phyloP scores from a whole-genome alignment of 1,140 invertebrate genomes.

The Calosoma granatense region DNA sequence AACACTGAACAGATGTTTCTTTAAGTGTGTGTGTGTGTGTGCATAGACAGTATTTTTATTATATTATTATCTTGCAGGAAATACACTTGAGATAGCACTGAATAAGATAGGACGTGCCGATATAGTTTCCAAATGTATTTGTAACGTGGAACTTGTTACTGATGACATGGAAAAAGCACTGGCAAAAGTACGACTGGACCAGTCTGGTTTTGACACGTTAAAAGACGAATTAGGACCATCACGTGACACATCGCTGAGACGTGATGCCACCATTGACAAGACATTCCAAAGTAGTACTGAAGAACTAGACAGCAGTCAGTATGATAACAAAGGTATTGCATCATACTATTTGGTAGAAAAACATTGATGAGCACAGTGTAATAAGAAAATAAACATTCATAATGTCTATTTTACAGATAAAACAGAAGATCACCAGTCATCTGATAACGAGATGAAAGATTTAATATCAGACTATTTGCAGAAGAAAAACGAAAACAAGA shows the following conservation, averaged over 20 bases:
- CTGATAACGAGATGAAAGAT: conserved; percentile 3
- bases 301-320: conserved; percentile 26
- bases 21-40: too few relatives aligned
- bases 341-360: neutral
- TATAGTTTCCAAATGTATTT: conserved; percentile 72
- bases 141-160: conserved; percentile 66
- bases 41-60: too few relatives aligned
- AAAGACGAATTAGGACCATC: conserved; percentile 64
- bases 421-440: conserved; percentile 1
- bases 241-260: conserved; percentile 44
- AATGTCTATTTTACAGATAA: neutral
- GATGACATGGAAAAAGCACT: conserved; percentile 70
- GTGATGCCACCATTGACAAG: conserved; percentile 41
- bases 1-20: too few relatives aligned
- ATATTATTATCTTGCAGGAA: conserved; percentile 41
- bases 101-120: conserved; percentile 65
- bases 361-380: too few relatives aligned
- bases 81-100: conserved; percentile 62
- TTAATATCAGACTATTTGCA: neutral
- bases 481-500: neutral
- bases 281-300: conserved; percentile 38
- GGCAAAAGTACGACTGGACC: conserved; percentile 63
- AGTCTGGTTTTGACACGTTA: conserved; percentile 64
- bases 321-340: conserved; percentile 1
- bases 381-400: neutral